Conservation (phyloP, 2,888 invertebrate genomes). For the Cataglyphis albicans region DNA sequence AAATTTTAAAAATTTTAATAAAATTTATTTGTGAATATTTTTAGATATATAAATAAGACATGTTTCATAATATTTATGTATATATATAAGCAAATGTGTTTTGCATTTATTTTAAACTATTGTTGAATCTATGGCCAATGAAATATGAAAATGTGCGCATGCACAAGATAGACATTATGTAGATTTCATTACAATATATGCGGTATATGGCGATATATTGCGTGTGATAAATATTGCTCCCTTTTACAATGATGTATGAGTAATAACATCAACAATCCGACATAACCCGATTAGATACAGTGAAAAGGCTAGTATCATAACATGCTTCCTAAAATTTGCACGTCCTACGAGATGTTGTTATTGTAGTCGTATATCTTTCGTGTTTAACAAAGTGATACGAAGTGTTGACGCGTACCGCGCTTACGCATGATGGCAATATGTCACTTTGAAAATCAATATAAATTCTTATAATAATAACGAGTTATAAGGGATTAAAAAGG, state of each 20-base stretch:
- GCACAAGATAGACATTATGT: constrained; percentile 16
- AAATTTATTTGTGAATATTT: background rate
- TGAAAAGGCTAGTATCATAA: constrained; percentile 13
- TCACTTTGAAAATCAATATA: background rate
- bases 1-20: background rate
- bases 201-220: constrained; percentile 22
- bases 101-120: background rate
- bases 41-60: background rate
- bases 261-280: constrained; percentile 12
- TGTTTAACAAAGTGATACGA: constrained; percentile 18
- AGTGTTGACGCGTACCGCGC: background rate
- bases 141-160: background rate
- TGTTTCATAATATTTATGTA: constrained; percentile 1
- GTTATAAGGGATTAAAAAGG: no score
- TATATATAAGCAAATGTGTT: background rate
- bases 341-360: constrained; percentile 14
- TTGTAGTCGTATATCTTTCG: constrained; percentile 16
- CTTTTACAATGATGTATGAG: constrained; percentile 44
- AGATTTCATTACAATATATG: constrained; percentile 18
- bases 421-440: background rate
- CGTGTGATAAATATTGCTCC: constrained; percentile 33
- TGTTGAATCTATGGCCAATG: background rate
- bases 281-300: constrained; percentile 34
- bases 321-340: constrained; percentile 19
- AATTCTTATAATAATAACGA: background rate